These are phyloP conservation scores for Meriones unguiculatus DNA, from an alignment of 2,113 vertebrate species.

Conservation along the genomic window DNA sequence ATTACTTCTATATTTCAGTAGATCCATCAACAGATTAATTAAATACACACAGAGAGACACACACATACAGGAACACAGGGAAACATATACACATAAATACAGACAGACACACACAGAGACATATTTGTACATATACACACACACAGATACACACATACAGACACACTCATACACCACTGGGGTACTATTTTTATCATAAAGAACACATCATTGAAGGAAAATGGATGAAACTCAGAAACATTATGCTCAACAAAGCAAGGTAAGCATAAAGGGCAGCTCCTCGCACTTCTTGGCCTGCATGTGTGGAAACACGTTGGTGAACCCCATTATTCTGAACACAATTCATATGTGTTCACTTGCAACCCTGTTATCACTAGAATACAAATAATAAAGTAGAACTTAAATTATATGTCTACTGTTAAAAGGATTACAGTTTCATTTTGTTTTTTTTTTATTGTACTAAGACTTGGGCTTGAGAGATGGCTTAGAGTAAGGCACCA, in stretches of 20 bases:
- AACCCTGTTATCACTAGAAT: not conserved
- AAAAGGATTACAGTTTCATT: not conserved
- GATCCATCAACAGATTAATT: too few relatives aligned
- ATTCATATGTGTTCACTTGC: not conserved
- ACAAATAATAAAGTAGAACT: not conserved
- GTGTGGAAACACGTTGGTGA: not conserved
- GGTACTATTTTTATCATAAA: not conserved
- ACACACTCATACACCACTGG: not conserved
- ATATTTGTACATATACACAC: too few relatives aligned
- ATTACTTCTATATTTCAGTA: too few relatives aligned
- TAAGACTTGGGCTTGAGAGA: not conserved
- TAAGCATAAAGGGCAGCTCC: not conserved
- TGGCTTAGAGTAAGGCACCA: not conserved
- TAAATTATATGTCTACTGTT: not conserved
- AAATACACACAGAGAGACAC: too few relatives aligned
- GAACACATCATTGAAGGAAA: not conserved
- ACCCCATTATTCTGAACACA: not conserved
- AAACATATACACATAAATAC: too few relatives aligned
- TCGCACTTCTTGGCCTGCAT: not conserved
- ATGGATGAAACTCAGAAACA: not conserved
- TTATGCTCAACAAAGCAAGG: not conserved
- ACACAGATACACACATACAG: not conserved
- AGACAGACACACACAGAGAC: too few relatives aligned
- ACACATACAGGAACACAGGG: too few relatives aligned
- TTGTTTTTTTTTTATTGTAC: not conserved